Conservation (phyloP, 2,797 vertebrate genomes). For the Gymnoscopelus braueri region DNA sequence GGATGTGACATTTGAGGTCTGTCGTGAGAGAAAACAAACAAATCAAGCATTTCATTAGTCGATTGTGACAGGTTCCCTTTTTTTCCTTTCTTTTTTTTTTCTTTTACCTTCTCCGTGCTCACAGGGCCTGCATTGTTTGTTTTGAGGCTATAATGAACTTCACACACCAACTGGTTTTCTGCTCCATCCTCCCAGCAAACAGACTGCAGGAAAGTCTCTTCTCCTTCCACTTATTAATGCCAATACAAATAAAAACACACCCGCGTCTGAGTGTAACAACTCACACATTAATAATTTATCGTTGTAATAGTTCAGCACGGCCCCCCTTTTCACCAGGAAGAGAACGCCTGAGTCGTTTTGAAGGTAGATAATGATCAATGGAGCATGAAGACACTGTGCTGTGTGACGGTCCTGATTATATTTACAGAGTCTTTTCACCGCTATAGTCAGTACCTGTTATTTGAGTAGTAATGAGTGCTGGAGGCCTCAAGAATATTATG, state of each 20-base stretch:
- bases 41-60: conserved; percentile 75
- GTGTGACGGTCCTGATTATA: conserved; percentile 63
- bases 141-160: conserved; percentile 52
- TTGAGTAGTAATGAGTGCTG: conserved; percentile 42
- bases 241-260: conserved; percentile 47
- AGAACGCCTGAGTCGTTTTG: conserved; percentile 50
- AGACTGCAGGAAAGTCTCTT: conserved; percentile 41
- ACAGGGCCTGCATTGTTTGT: conserved; percentile 48
- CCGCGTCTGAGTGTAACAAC: conserved; percentile 47
- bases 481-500: conserved; percentile 45
- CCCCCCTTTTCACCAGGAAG: conserved; percentile 34
- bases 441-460: conserved; percentile 54
- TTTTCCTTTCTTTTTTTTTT: background rate
- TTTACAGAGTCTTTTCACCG: conserved; percentile 46
- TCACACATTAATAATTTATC: conserved; percentile 74
- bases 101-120: conserved; percentile 37
- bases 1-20: conserved; percentile 79
- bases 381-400: conserved; percentile 50
- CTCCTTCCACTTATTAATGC: conserved; percentile 62
- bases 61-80: conserved; percentile 67
- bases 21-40: conserved; percentile 70
- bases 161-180: conserved; percentile 13
- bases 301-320: conserved; percentile 50
- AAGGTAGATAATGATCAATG: conserved; percentile 66
- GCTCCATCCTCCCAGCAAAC: conserved; percentile 15